Evolutionary conservation across 2,888 invertebrate species (phyloP), one percentile per base, ranked within the genome.

Genomic region (Eupithecia pulchellata): DNA sequence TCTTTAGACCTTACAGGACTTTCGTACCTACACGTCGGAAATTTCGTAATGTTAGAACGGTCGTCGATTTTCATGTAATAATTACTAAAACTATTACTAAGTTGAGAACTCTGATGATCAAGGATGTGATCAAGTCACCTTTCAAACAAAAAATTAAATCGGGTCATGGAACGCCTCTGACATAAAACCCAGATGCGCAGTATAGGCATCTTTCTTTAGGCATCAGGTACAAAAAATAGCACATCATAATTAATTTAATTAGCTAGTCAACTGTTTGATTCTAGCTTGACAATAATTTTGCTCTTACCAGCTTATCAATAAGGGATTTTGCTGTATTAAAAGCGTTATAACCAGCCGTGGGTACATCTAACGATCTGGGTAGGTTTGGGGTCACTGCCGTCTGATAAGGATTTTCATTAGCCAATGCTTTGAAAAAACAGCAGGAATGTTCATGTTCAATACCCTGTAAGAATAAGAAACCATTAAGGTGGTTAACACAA

Each of bases 341-440:
- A 1, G 89, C 83, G 69, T 91, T 91, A 36, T 67, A 79, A 1
- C 90, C 90, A n/a, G 82, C 86, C 14, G 73, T 83, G 0, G 86
- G 82, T 8, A 87, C 80, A 17, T 79, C 82, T 13, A 90, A 79
- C 3, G 84, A 82, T 5, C 67, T 73, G 4, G 89, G 86, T 4
- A 87, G 17, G 30, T 81, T 75, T 9, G 20, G 58, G 0, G 36
- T 68, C 6, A 78, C 69, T 6, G 72, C 70, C 3, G 85, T 89
- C 58, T 75, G 55, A 64, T 82, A 84, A 0, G 88, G 88, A 30
- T 60, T 27, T 39, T 84, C 85, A 52, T 88, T 87, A 71, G 86
- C 83, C 76, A 90, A 74, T 1, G 90, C 89, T 74, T 86, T 89
- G 58, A 81, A 85, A 75, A 90, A 89, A 76, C 85, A 77, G 71